Conservation (phyloP, 1,140 invertebrate species). For the Sarcophaga bullata region DNA sequence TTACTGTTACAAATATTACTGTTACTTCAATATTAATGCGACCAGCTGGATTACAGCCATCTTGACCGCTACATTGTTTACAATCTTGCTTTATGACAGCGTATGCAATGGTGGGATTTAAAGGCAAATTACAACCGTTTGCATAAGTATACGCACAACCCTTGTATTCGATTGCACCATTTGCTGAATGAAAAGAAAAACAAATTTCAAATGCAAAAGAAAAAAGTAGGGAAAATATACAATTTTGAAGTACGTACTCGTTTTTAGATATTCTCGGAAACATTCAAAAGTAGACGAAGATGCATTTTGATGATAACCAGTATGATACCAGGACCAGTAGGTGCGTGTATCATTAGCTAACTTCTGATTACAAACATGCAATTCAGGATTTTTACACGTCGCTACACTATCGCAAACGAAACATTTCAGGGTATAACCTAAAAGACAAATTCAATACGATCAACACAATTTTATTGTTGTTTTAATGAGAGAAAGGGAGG, state of each 20-base stretch:
- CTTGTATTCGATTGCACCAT: constrained; percentile 23
- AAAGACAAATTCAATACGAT: not conserved
- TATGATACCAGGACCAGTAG: constrained; percentile 21
- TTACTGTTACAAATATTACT: not conserved
- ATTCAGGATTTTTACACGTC: constrained; percentile 23
- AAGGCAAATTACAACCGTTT: constrained; percentile 13
- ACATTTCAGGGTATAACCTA: constrained; percentile 32
- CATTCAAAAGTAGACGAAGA: constrained; percentile 27
- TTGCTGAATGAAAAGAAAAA: not conserved
- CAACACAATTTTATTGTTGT: not conserved
- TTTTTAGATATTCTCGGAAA: constrained; percentile 36
- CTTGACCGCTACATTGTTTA: not conserved
- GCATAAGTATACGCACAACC: constrained; percentile 34
- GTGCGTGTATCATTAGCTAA: constrained; percentile 4
- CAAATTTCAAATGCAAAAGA: not conserved
- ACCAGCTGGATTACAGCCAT: constrained; percentile 42
- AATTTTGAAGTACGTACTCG: constrained; percentile 20
- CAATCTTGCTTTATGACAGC: not conserved
- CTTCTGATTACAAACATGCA: not conserved
- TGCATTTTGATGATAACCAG: constrained; percentile 15
- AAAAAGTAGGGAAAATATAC: too few species aligned
- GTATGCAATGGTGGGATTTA: not conserved
- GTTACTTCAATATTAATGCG: constrained; percentile 11
- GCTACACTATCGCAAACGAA: constrained; percentile 14
- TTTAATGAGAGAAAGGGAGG: too few species aligned